These are phyloP conservation scores for Gallinago solitaria DNA, from an alignment of 2,797 vertebrate genomes.

Conservation along the genomic window DNA sequence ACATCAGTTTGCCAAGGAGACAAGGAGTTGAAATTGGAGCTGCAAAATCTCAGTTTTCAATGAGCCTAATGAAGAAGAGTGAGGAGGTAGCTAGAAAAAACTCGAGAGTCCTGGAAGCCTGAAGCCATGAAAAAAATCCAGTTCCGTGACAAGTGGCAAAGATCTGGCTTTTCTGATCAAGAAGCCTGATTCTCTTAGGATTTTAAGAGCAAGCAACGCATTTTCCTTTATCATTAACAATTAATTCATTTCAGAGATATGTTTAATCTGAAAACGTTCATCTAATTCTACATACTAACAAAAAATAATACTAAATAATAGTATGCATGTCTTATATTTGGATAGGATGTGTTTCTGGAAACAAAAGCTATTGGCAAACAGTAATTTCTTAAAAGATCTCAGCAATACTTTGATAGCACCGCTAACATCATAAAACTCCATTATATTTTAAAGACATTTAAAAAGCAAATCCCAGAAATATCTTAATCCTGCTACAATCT, in stretches of 20 bases:
- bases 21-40: background rate
- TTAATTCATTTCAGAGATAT: background rate
- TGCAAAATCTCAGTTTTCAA: background rate
- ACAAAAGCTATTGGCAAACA: background rate
- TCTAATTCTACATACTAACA: background rate
- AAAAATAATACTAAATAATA: background rate
- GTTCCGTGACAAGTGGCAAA: background rate
- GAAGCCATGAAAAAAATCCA: background rate
- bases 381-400: background rate
- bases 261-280: background rate
- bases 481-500: background rate
- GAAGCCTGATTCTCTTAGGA: background rate
- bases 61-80: background rate
- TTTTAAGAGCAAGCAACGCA: background rate
- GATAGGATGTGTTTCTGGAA: background rate
- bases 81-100: background rate
- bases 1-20: background rate
- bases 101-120: background rate
- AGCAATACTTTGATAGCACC: background rate
- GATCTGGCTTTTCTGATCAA: background rate
- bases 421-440: background rate
- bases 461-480: background rate
- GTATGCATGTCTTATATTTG: background rate
- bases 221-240: background rate
- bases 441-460: background rate